phyloP scores from a whole-genome alignment of 64 coral and sea anemone genomes.

The Anthopleura sola region DNA sequence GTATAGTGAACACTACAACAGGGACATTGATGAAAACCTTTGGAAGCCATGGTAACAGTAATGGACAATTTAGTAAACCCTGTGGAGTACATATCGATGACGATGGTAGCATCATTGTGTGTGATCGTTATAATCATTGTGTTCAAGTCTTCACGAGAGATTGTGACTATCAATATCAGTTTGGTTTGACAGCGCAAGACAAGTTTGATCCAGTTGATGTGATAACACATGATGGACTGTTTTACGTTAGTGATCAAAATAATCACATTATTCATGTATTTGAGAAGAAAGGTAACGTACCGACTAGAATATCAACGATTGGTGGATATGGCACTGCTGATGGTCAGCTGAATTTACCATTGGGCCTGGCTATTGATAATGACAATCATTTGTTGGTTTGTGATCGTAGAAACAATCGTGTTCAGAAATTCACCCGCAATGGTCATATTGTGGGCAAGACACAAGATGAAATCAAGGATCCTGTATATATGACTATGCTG shows the following conservation, averaged over 20 bases:
- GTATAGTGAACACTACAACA: too few relatives aligned
- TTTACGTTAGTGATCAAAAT: too few relatives aligned
- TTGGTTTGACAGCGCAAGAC: background rate
- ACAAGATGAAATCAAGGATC: background rate
- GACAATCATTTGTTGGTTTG: background rate
- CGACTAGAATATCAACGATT: too few relatives aligned
- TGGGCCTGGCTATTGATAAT: background rate
- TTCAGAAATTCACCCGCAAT: background rate
- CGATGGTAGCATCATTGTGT: background rate
- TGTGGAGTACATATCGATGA: constrained; percentile 3
- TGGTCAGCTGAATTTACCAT: background rate
- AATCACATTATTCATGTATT: too few relatives aligned
- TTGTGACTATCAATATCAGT: background rate
- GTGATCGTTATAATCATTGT: background rate
- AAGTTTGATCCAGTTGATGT: background rate
- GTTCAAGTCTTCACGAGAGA: constrained; percentile 24
- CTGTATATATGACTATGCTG: background rate
- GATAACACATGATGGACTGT: too few relatives aligned
- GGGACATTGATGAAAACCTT: background rate
- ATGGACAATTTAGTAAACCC: background rate
- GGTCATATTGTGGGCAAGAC: background rate
- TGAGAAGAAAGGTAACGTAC: too few relatives aligned
- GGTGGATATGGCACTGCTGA: background rate
- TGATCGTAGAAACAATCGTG: background rate
- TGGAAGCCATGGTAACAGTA: background rate